Conservation (phyloP, 2,888 invertebrate genomes). For the Mimachlamys varia region DNA sequence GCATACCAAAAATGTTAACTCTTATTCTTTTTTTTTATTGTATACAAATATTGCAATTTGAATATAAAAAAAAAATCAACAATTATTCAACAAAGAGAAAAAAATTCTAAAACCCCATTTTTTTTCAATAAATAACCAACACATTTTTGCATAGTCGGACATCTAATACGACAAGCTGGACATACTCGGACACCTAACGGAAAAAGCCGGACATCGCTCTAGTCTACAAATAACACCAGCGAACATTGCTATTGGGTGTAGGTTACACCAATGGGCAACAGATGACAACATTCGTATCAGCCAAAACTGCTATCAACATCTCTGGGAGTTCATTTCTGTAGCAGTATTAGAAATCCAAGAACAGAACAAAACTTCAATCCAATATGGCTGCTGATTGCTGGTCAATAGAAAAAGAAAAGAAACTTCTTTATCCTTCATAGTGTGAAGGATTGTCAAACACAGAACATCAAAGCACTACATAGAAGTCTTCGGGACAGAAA, state of each 20-base stretch:
- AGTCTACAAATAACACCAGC: background rate
- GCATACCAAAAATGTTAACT: background rate
- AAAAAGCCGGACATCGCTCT: background rate
- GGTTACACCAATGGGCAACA: background rate
- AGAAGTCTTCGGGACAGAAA: no score
- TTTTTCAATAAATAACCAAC: constrained; percentile 28
- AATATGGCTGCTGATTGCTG: background rate
- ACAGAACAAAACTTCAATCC: background rate
- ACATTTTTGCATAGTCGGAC: constrained; percentile 18
- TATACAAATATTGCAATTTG: constrained; percentile 34
- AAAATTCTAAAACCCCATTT: background rate
- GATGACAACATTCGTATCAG: constrained; percentile 23
- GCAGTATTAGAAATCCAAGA: background rate
- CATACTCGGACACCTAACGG: background rate
- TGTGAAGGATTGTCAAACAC: constrained; percentile 15
- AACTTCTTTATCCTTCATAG: background rate
- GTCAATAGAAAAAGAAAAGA: constrained; percentile 25
- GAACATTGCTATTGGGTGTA: no score
- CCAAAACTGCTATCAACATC: constrained; percentile 3
- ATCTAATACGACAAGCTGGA: constrained; percentile 18
- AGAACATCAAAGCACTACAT: background rate
- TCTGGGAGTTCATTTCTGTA: background rate
- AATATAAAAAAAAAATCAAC: constrained; percentile 6
- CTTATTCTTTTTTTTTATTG: constrained; percentile 24
- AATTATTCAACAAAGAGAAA: constrained; percentile 24